These are phyloP conservation scores for Eidolon helvum DNA, from an alignment of 2,113 vertebrate genomes.

Conservation along the genomic window DNA sequence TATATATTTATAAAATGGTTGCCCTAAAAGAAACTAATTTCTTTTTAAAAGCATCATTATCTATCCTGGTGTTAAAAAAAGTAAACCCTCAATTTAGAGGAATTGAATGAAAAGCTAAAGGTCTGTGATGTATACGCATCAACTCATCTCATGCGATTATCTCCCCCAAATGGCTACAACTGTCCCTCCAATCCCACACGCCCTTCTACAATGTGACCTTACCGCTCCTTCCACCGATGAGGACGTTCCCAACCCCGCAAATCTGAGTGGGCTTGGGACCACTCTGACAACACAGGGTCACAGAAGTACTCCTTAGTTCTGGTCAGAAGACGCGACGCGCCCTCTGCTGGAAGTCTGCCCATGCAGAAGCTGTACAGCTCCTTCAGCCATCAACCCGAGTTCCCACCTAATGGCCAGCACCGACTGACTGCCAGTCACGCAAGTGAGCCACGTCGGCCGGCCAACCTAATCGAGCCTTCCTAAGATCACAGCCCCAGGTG, in stretches of 20 bases:
- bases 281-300: neutral
- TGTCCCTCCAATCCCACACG: accelerated
- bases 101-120: neutral
- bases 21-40: neutral
- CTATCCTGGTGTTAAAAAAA: neutral
- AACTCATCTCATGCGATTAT: neutral
- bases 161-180: neutral
- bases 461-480: neutral
- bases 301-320: neutral
- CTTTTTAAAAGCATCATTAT: neutral
- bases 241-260: neutral
- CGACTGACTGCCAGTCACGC: neutral
- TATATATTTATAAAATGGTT: neutral
- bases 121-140: neutral
- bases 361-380: neutral
- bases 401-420: neutral
- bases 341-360: neutral
- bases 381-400: neutral
- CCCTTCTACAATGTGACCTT: too few relatives aligned
- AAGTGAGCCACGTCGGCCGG: neutral
- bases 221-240: neutral
- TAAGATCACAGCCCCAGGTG: neutral
- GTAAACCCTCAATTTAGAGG: neutral
- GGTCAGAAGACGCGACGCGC: neutral
- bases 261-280: too few relatives aligned